phyloP scores from a whole-genome alignment of 2,888 invertebrate species.

The Auanema sp. region DNA sequence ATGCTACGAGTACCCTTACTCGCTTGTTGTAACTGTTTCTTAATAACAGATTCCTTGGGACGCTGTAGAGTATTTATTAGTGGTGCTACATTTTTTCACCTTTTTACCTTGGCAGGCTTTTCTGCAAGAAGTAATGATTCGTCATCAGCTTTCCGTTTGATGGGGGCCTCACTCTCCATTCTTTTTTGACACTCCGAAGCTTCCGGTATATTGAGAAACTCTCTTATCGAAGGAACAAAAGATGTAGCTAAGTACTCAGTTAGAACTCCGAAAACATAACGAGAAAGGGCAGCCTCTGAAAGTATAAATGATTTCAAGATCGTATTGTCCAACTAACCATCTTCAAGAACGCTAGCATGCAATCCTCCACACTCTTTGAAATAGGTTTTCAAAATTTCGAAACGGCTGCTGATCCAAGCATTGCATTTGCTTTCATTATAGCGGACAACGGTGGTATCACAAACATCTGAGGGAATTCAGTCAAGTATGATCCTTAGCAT shows the following conservation, averaged over 20 bases:
- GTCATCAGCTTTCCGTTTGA: slow-evolving; percentile 16
- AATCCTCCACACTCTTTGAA: slow-evolving; percentile 25
- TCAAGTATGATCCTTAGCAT: background rate
- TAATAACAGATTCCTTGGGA: slow-evolving; percentile 32
- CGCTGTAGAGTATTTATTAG: slow-evolving; percentile 20
- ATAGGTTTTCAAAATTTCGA: slow-evolving; percentile 31
- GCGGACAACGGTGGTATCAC: slow-evolving; percentile 40
- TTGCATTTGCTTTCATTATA: slow-evolving; percentile 41
- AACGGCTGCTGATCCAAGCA: slow-evolving; percentile 45
- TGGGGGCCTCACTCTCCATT: slow-evolving; percentile 6
- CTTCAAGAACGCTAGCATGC: slow-evolving; percentile 31
- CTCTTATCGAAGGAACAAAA: slow-evolving; percentile 6
- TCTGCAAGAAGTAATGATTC: slow-evolving; percentile 1
- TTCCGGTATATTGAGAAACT: slow-evolving; percentile 31
- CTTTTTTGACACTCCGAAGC: slow-evolving; percentile 13
- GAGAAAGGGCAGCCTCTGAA: slow-evolving; percentile 34
- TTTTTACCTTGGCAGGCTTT: slow-evolving; percentile 7
- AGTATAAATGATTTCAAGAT: too few species aligned
- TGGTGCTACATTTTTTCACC: background rate
- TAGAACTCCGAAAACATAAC: slow-evolving; percentile 41
- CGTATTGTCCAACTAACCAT: slow-evolving; percentile 28
- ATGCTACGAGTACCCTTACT: slow-evolving; percentile 54
- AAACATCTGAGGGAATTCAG: slow-evolving; percentile 33
- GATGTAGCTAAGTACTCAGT: slow-evolving; percentile 29
- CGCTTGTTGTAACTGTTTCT: slow-evolving; percentile 49